Evolutionary conservation across 2,113 vertebrate genomes (phyloP), one percentile per base, ranked within the genome.

Genomic region (Vimba vimba): DNA sequence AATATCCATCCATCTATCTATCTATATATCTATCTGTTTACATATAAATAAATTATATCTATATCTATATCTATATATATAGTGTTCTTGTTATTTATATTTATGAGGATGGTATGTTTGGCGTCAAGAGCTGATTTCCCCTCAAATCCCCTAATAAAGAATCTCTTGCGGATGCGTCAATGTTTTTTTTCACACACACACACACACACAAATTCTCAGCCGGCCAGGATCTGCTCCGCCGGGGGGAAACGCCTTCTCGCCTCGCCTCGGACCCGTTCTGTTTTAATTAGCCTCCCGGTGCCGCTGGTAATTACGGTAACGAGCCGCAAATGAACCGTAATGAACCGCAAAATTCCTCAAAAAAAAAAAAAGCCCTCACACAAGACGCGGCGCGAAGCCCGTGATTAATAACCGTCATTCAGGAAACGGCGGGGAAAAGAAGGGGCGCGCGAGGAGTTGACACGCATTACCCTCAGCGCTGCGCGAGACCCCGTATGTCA

Each of bases 241-340:
- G 57, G 68, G 84, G 83, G 85, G 79, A 71, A 81, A 64, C 85
- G 85, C 78, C 79, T 86, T 62, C 60, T 43, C 88, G 85, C 79
- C 78, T 87, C 77, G 84, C 73, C 78, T 87, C 77, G 84, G 85
- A 83, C 84, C 85, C 85, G 85, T 84, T 85, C 83, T 85, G 36
- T 84, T 25, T 84, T 89, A 89, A 89, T 87, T 87, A 87, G 86
- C 86, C 88, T 89, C 88, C 86, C 86, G 86, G 88, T 87, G 73
- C 82, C 83, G 88, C 74, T 83, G 85, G 83, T 89, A 89, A 89
- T 89, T 89, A 89, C 88, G 88, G 88, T 89, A 87, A 89, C 88
- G 86, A 89, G 88, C 83, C 83, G 86, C 86, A 83, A 87, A 87
- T 85, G 88, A 86, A 73, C 86, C 86, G 82, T 87, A 89, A 89